These are phyloP conservation scores for Monodelphis domestica DNA, from an alignment of 2,797 vertebrate species.

Conservation along the genomic window DNA sequence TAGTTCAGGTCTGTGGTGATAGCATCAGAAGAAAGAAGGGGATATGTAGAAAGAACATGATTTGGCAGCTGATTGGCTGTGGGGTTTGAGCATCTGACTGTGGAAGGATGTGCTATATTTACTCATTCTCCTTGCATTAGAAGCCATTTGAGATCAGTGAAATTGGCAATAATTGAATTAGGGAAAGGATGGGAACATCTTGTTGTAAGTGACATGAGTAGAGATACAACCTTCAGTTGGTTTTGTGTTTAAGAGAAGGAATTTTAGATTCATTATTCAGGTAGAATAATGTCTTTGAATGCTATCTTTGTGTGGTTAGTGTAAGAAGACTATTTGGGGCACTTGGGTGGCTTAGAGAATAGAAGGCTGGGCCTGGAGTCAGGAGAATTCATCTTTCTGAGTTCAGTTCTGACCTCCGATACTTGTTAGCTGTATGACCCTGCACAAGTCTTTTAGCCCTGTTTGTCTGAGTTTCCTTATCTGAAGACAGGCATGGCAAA, in stretches of 20 bases:
- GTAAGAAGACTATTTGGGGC: neutral
- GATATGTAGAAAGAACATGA: neutral
- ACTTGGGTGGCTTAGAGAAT: slow-evolving; percentile 50
- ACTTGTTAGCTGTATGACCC: too few relatives aligned
- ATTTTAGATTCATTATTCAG: slow-evolving; percentile 50
- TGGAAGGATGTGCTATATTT: neutral
- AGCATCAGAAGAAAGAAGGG: neutral
- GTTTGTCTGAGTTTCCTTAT: too few relatives aligned
- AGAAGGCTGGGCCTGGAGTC: too few relatives aligned
- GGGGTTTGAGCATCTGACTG: neutral
- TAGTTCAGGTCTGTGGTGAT: neutral
- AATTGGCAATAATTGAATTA: slow-evolving; percentile 59
- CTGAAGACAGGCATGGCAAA: too few relatives aligned
- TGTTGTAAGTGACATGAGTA: slow-evolving; percentile 49
- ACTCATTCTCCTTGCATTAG: neutral
- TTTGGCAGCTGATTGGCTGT: neutral
- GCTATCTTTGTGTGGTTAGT: neutral
- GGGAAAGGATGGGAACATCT: slow-evolving; percentile 62
- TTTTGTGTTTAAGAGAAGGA: slow-evolving; percentile 4
- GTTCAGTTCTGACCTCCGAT: too few relatives aligned
- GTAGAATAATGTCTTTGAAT: neutral
- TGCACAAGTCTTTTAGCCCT: too few relatives aligned
- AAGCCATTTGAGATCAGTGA: slow-evolving; percentile 52
- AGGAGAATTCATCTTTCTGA: too few relatives aligned
- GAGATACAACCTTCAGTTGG: slow-evolving; percentile 25